A percentile compares a stretch with the other conserved stretches of the same genome.
These are phyloP conservation scores for Dasyornis broadbenti DNA, from an alignment of 2,113 vertebrate species.

Conservation along the genomic window DNA sequence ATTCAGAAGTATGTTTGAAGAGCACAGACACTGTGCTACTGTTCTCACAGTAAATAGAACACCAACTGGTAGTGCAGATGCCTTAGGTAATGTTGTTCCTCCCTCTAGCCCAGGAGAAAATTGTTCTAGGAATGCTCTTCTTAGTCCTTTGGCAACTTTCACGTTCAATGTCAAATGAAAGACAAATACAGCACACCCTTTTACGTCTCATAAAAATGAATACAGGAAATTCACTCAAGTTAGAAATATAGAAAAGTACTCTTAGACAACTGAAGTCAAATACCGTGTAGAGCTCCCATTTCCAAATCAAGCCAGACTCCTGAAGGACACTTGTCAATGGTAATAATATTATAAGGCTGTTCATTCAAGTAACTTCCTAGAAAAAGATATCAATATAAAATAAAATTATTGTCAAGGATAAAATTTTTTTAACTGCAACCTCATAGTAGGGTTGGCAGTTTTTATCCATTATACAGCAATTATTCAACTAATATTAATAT, in stretches of 20 bases:
- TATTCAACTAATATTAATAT: conserved; percentile 24
- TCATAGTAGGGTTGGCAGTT: background rate
- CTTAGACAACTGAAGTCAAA: background rate
- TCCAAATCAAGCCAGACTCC: background rate
- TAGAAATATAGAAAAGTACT: background rate
- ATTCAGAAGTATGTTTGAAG: background rate
- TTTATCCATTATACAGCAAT: background rate
- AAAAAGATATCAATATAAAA: background rate
- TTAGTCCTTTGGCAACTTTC: background rate
- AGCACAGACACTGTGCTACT: background rate
- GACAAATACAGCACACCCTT: background rate
- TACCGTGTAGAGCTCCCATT: background rate
- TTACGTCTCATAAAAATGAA: background rate
- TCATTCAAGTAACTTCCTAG: conserved; percentile 22
- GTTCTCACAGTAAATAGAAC: background rate
- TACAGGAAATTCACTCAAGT: background rate
- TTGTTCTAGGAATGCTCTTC: background rate
- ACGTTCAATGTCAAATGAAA: background rate
- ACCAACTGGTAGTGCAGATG: background rate
- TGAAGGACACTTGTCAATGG: background rate
- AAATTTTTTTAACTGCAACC: conserved; percentile 9
- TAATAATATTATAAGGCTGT: background rate
- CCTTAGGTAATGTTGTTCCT: background rate
- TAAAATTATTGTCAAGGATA: background rate
- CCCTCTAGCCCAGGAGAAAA: background rate